Evolutionary conservation across 1,140 invertebrate genomes (phyloP), one percentile per base, ranked within the genome.

Genomic region (Pectinophora gossypiella): DNA sequence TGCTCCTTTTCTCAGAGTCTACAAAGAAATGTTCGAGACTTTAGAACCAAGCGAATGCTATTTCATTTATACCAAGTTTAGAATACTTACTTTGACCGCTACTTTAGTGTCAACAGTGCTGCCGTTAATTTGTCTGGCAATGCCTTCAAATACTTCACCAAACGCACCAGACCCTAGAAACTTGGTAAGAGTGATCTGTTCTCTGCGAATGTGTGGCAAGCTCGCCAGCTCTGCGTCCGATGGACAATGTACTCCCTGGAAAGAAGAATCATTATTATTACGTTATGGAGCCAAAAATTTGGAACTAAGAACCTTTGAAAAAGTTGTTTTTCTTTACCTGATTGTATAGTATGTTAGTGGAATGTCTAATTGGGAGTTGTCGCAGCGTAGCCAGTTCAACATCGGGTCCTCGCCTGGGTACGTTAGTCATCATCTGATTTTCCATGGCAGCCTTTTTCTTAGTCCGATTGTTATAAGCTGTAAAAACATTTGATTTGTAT

Each of bases 131-230:
- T 92, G 90, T 60, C 91, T 91, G 0, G 95, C 92, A 35, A 93
- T 90, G 0, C 97, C 98, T 89, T 98, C 96, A 76, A 95, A 98
- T 1, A 99, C 98, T 87, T 98, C 97, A 2, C 97, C 98, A 76
- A 99, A 99, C n/a, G 97, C 97, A 0, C 98, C 98, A 56, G 95
- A 96, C 0, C 97, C 98, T 32, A 99, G 86, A 71, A 97, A 97
- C 76, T 97, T 96, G 0, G 92, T 94, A 1, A 97, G 77, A 0
- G 92, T 94, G 35, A 99, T 94, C 60, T 93, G 91, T 38, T 94
- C 93, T 48, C 94, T 89, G 20, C 92, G 90, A 44, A 98, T 95
- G 72, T 96, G 95, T 0, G 96, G 95, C n/a, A 98, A 79, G 18
- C 92, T 84, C 13, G 92, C 91, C 65, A 96, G 83, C 67, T 84